Conservation (phyloP, 1,140 invertebrate genomes). For the Zaprionus camerounensis region DNA sequence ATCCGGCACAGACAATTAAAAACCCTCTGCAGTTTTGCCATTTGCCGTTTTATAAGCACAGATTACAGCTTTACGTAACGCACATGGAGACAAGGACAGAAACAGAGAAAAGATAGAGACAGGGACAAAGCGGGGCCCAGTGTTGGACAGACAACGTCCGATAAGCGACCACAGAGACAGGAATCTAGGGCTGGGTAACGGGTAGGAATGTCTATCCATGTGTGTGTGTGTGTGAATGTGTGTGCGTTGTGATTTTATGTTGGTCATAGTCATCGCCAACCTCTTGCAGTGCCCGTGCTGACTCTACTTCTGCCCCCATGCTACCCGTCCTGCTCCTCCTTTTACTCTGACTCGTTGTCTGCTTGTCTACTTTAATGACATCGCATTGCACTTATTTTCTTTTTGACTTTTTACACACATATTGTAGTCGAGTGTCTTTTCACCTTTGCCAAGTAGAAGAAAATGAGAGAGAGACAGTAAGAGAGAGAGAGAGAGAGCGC, state of each 20-base stretch:
- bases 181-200: constrained; percentile 33
- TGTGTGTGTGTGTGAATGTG: constrained; percentile 33
- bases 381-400: constrained; percentile 79
- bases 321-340: background rate
- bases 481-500: background rate
- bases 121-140: background rate
- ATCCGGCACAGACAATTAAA: constrained; percentile 80
- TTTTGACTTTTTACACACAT: constrained; percentile 61
- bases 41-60: constrained; percentile 82
- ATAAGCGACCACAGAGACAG: constrained; percentile 65
- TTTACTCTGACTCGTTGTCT: constrained; percentile 53
- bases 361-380: constrained; percentile 78
- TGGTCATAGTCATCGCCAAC: constrained; percentile 58
- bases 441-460: constrained; percentile 12
- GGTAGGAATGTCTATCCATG: background rate
- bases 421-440: constrained; percentile 39
- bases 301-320: background rate
- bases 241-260: constrained; percentile 77
- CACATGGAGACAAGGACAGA: constrained; percentile 42
- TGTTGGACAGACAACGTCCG: constrained; percentile 54
- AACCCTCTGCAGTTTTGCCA: constrained; percentile 77
- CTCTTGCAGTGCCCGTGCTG: constrained; percentile 1
- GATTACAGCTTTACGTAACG: constrained; percentile 74
- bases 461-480: background rate
- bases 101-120: background rate